Evolutionary conservation across 2,113 vertebrate species (phyloP), one percentile per base, ranked within the genome.

Genomic region (Nycticorax nycticorax): DNA sequence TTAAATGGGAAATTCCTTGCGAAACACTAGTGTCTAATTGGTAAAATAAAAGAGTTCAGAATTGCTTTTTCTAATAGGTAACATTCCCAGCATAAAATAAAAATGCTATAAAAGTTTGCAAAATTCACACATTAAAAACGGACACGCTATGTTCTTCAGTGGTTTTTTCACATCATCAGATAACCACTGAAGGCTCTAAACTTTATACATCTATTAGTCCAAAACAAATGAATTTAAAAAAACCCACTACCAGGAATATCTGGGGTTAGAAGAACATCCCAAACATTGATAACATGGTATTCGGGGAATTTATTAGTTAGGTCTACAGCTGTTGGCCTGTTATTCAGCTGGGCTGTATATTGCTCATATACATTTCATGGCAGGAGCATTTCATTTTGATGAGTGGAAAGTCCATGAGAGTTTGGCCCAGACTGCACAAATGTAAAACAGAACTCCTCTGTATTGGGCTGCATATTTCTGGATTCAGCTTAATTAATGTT

Each of bases 251-350:
- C 9, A 74, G 12, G 74, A 73, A 79, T 89, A 85, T 88, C 32
- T 89, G 33, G 41, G 12, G 14, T 74, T 83, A 76, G 63, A 85
- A 76, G 81, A 88, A 88, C 89, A 69, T 89, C 14, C 27, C 76
- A 73, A 91, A 96, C 75, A 76, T 39, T 89, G 92, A 88, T 95
- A 93, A 97, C 45, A 35, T 77, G 95, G 81, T 52, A 96, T 97
- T 91, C 87, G 62, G 67, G 27, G 96, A 96, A 96, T 97, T 96
- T 97, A 95, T 94, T 89, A 89, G 74, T 83, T 64, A 93, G 90
- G 57, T 92, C 96, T 91, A 96, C 97, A 97, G 97, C 95, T 97
- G 95, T 95, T 94, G 74, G 94, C 71, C 62, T 94, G 74, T 87
- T 96, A 88, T 92, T 96, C 84, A 88, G 71, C 75, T 67, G 78